A percentile compares a stretch with the other conserved stretches of the same genome.
Evolutionary conservation across 2,113 vertebrate species (phyloP).

Genomic region (Craseonycteris thonglongyai): DNA sequence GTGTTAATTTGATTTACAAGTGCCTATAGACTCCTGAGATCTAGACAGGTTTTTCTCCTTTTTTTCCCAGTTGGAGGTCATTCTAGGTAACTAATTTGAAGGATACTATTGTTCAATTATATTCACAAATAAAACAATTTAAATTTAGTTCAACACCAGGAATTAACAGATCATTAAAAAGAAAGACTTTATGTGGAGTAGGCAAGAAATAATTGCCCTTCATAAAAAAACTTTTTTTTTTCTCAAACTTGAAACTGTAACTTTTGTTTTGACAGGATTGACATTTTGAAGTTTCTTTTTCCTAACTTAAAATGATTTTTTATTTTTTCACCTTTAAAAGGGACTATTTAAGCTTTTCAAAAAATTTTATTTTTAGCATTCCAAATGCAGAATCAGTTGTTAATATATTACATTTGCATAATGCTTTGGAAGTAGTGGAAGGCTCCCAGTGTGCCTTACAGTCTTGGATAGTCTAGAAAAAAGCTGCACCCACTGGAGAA

Average conservation of each 20-base stretch:
- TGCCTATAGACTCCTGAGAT: not conserved
- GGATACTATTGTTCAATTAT: not conserved
- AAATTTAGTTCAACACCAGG: not conserved
- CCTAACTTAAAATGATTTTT: not conserved
- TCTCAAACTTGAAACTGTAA: not conserved
- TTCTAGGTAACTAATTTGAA: not conserved
- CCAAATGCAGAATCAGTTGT: not conserved
- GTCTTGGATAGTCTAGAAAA: conserved; percentile 19
- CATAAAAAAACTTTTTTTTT: not conserved
- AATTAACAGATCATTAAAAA: conserved; percentile 13
- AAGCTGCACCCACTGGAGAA: not conserved
- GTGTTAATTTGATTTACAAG: not conserved
- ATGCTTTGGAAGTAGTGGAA: not conserved
- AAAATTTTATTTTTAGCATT: conserved; percentile 23
- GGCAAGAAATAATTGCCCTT: not conserved
- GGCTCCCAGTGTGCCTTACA: not conserved
- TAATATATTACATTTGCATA: conserved; percentile 28
- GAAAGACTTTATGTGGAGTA: not conserved
- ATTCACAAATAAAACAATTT: conserved; percentile 8
- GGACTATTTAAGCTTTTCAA: not conserved
- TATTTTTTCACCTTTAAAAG: conserved; percentile 12
- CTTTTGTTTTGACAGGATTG: conserved; percentile 19
- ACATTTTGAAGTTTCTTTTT: not conserved
- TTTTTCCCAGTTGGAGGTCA: not conserved
- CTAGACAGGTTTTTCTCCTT: not conserved